phyloP scores from a whole-genome alignment of 2,113 vertebrate genomes.

The Onychorhynchus coronatus region DNA sequence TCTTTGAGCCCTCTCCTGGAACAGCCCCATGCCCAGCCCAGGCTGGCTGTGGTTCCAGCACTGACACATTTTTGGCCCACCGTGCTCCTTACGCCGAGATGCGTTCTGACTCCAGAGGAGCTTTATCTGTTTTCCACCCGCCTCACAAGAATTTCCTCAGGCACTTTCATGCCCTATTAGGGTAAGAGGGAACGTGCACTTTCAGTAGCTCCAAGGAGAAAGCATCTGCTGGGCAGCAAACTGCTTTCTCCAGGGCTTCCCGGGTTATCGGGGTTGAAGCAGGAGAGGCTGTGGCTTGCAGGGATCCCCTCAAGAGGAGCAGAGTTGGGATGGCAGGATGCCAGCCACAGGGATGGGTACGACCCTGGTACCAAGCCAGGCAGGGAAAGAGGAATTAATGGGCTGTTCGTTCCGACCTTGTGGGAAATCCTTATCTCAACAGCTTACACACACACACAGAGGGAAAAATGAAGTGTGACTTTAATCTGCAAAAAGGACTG shows the following conservation, averaged over 20 bases:
- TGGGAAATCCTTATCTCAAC: slow-evolving; percentile 14
- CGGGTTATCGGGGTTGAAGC: not conserved
- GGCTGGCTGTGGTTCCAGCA: not conserved
- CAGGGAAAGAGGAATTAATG: not conserved
- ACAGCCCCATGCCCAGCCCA: not conserved
- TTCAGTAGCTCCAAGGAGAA: not conserved
- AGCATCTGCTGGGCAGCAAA: not conserved
- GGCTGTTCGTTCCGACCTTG: not conserved
- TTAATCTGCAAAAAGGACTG: not conserved
- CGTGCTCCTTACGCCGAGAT: not conserved
- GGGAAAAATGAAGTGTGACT: not conserved
- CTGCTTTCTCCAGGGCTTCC: not conserved
- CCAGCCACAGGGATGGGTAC: not conserved
- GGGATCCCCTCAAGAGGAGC: not conserved
- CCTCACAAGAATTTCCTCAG: slow-evolving; percentile 4
- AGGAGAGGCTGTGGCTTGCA: not conserved
- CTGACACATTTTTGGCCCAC: slow-evolving; percentile 38
- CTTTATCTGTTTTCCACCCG: slow-evolving; percentile 22
- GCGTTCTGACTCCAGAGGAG: not conserved
- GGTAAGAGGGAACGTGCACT: not conserved
- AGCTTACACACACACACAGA: not conserved
- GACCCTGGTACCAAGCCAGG: not conserved
- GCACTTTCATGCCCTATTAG: slow-evolving; percentile 48
- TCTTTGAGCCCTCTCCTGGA: not conserved
- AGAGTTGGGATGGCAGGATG: not conserved